These are phyloP conservation scores for Hydropsyche betteni DNA, from an alignment of 2,888 invertebrate genomes.

Conservation along the genomic window DNA sequence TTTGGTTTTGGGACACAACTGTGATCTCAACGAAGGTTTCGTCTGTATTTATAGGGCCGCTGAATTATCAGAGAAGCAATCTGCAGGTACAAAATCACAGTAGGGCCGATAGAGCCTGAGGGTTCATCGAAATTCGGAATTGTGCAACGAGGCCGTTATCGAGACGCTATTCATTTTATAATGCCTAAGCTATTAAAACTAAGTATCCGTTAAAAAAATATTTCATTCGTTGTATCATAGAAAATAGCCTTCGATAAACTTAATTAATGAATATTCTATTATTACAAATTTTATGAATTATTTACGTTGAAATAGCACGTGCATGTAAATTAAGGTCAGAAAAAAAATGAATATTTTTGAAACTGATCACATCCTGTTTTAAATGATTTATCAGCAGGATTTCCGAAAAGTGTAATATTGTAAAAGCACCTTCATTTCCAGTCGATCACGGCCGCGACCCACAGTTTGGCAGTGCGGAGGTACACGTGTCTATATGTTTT, in stretches of 20 bases:
- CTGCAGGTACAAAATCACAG: constrained; percentile 4
- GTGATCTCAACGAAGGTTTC: constrained; percentile 41
- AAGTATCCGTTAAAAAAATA: background rate
- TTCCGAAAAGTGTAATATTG: no score
- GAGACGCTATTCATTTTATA: constrained; percentile 26
- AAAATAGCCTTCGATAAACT: no score
- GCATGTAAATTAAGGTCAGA: no score
- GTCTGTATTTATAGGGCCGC: constrained; percentile 45
- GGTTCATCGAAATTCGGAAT: constrained; percentile 27
- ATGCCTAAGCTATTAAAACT: constrained; percentile 11
- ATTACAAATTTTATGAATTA: no score
- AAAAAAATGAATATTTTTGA: no score
- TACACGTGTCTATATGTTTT: constrained; percentile 1
- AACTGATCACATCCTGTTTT: no score
- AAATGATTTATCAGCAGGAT: no score
- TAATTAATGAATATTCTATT: no score
- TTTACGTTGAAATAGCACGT: no score
- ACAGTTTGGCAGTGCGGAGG: constrained; percentile 7
- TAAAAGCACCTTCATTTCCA: no score
- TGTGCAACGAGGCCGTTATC: constrained; percentile 13
- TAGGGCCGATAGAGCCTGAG: constrained; percentile 34
- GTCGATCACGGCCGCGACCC: background rate
- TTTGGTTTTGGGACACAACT: constrained; percentile 33
- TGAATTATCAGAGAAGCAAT: constrained; percentile 22
- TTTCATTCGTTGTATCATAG: no score